Conservation (phyloP, 2,113 vertebrate species). For the Megatriorchis doriae region DNA sequence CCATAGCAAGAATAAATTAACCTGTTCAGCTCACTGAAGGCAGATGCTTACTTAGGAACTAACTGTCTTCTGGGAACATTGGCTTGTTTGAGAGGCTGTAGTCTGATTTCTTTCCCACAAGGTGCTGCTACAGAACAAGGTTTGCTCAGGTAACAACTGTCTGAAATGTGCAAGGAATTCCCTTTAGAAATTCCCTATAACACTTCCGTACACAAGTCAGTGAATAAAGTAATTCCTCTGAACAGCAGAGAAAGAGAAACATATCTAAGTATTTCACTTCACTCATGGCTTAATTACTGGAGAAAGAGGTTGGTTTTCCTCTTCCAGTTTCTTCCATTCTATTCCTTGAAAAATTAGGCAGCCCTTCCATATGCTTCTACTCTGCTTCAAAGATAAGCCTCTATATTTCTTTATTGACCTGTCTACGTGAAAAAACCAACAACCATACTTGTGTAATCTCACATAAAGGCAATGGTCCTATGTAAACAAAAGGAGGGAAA, state of each 20-base stretch:
- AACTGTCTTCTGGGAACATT: neutral
- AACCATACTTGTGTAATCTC: slow-evolving; percentile 50
- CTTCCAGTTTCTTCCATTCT: neutral
- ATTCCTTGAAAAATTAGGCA: slow-evolving; percentile 46
- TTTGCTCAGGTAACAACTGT: neutral
- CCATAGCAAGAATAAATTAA: neutral
- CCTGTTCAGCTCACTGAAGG: neutral
- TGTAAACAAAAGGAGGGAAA: slow-evolving; percentile 13
- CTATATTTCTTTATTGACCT: neutral
- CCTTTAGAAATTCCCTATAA: neutral
- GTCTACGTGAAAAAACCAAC: neutral
- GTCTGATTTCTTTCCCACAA: slow-evolving; percentile 40
- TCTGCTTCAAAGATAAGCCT: slow-evolving; percentile 38
- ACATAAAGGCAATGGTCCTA: slow-evolving; percentile 20
- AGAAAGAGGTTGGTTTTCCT: neutral
- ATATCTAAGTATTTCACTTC: neutral
- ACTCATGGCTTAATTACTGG: neutral
- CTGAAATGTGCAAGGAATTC: neutral
- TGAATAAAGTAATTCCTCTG: neutral
- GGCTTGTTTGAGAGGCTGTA: neutral
- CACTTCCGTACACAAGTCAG: neutral
- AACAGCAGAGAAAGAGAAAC: slow-evolving; percentile 23
- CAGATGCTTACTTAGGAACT: neutral
- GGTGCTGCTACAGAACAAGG: slow-evolving; percentile 55
- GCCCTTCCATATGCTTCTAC: slow-evolving; percentile 28